phyloP scores from a whole-genome alignment of 2,113 vertebrate genomes.

The Tachysurus fulvidraco region DNA sequence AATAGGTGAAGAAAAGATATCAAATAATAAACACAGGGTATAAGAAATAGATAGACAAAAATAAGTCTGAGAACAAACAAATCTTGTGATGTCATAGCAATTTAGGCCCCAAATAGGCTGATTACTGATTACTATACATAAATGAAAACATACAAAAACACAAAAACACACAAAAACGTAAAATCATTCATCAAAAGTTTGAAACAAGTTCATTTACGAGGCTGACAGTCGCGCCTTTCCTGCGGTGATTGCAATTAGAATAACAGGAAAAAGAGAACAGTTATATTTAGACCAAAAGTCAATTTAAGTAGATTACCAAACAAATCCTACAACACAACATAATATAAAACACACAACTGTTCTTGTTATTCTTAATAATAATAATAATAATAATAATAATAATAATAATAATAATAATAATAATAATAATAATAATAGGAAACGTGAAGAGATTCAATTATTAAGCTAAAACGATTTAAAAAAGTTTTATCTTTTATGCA shows the following conservation, averaged over 20 bases:
- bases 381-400: not conserved
- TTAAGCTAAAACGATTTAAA: not conserved
- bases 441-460: not conserved
- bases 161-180: not conserved
- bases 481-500: not conserved
- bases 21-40: not conserved
- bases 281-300: conserved; percentile 18
- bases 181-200: not conserved
- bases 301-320: not conserved
- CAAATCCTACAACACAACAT: not conserved
- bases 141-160: not conserved
- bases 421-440: not conserved
- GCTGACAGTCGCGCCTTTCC: conserved; percentile 12
- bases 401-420: not conserved
- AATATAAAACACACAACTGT: not conserved
- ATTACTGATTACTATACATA: not conserved
- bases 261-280: conserved; percentile 23
- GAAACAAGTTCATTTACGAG: not conserved
- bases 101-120: too few relatives aligned
- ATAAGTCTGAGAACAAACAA: not conserved
- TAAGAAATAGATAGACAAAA: not conserved
- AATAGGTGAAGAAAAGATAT: too few relatives aligned
- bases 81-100: not conserved
- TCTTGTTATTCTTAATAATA: not conserved
- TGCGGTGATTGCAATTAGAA: conserved; percentile 20